Evolutionary conservation across 2,888 invertebrate species (phyloP).

Genomic region (Seira sanloemensis): DNA sequence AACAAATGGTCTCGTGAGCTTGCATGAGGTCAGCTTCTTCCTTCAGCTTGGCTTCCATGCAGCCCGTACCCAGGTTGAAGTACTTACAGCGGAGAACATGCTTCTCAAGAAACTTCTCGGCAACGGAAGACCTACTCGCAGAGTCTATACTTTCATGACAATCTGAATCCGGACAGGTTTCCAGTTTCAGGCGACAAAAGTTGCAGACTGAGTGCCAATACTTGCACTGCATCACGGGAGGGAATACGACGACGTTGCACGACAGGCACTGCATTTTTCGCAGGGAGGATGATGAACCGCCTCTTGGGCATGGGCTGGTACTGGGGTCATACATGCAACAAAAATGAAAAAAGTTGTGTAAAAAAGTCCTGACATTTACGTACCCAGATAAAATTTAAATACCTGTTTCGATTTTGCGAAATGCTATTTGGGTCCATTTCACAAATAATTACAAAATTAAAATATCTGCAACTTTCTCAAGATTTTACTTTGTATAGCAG

Average conservation of each 20-base stretch:
- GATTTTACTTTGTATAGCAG: too few species aligned
- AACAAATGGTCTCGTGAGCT: constrained; percentile 67
- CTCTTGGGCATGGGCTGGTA: background rate
- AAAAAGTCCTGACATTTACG: background rate
- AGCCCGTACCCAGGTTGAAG: constrained; percentile 58
- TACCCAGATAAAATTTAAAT: background rate
- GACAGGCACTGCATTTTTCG: constrained; percentile 66
- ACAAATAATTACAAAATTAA: background rate
- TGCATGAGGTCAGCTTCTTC: constrained; percentile 63
- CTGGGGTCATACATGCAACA: background rate
- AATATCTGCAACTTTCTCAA: background rate
- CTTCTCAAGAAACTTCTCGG: constrained; percentile 67
- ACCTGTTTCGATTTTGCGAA: background rate
- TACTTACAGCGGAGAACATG: constrained; percentile 65
- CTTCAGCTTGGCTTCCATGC: constrained; percentile 62
- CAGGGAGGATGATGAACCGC: constrained; percentile 24
- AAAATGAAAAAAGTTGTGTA: background rate
- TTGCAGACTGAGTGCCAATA: constrained; percentile 69
- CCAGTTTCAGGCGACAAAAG: constrained; percentile 61
- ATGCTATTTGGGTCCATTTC: background rate
- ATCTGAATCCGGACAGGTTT: constrained; percentile 63
- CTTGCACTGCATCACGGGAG: constrained; percentile 69
- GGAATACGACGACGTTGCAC: constrained; percentile 65
- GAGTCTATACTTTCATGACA: constrained; percentile 63
- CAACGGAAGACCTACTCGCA: constrained; percentile 61